Percentiles rank a stretch among this genome's conserved stretches.
phyloP scores from a whole-genome alignment of 2,888 invertebrate genomes.

The Leptopilina drosophilae region DNA sequence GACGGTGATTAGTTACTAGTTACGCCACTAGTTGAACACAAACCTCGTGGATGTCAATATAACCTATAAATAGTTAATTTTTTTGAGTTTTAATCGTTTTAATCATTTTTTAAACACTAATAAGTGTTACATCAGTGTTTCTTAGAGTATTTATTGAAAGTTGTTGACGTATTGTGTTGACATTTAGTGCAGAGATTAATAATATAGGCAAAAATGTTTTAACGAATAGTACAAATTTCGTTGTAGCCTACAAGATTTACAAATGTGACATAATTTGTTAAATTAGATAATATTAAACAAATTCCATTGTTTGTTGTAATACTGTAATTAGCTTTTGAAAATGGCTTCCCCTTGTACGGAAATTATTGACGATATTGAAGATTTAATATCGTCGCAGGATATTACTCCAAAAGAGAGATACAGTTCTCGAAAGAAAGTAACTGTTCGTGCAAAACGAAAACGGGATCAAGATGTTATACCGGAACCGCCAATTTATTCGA shows the following conservation, averaged over 20 bases:
- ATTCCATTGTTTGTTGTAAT: not conserved
- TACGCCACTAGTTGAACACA: too few species aligned
- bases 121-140: not conserved
- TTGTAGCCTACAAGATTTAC: not conserved
- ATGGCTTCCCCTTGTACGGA: constrained; percentile 82
- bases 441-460: constrained; percentile 79
- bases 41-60: constrained; percentile 12
- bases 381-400: constrained; percentile 88
- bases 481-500: constrained; percentile 63
- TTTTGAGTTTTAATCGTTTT: not conserved
- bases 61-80: not conserved
- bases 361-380: constrained; percentile 90
- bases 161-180: not conserved
- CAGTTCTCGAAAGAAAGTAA: constrained; percentile 84
- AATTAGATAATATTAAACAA: not conserved
- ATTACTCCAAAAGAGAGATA: constrained; percentile 89
- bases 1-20: too few species aligned
- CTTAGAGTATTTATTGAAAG: not conserved
- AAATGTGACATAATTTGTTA: not conserved
- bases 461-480: constrained; percentile 60
- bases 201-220: not conserved
- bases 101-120: not conserved
- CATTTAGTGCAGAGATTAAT: not conserved
- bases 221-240: too few species aligned
- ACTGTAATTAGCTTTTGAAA: constrained; percentile 41